These are phyloP conservation scores for Thripadectes ignobilis DNA, from an alignment of 2,797 vertebrate genomes.

Conservation along the genomic window DNA sequence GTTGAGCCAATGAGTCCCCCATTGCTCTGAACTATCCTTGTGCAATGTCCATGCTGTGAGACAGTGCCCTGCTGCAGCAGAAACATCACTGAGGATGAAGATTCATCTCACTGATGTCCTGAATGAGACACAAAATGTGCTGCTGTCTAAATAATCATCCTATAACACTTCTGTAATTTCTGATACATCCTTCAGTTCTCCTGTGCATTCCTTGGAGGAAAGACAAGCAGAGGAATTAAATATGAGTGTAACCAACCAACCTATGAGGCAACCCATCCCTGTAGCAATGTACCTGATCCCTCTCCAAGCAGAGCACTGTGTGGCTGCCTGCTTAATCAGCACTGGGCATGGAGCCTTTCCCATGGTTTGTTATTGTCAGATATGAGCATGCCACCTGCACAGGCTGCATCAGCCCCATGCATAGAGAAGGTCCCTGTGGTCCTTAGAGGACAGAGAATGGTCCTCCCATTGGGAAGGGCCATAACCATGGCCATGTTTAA, in stretches of 20 bases:
- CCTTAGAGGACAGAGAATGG: not conserved
- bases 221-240: not conserved
- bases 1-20: not conserved
- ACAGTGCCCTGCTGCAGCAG: not conserved
- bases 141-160: not conserved
- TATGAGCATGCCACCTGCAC: accelerated
- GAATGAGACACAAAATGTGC: not conserved
- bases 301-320: not conserved
- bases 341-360: not conserved
- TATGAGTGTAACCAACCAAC: not conserved
- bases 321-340: not conserved
- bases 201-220: not conserved
- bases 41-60: not conserved
- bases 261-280: not conserved
- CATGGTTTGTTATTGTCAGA: not conserved
- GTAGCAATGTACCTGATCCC: not conserved
- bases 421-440: not conserved
- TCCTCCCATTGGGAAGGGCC: not conserved
- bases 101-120: not conserved
- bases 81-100: not conserved
- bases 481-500: not conserved
- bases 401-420: accelerated
- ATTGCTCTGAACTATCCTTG: not conserved
- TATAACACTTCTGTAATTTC: not conserved
- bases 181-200: not conserved